A percentile compares a stretch with the other conserved stretches of the same genome.
phyloP scores from a whole-genome alignment of 1,140 invertebrate species.

The Bradysia coprophila region DNA sequence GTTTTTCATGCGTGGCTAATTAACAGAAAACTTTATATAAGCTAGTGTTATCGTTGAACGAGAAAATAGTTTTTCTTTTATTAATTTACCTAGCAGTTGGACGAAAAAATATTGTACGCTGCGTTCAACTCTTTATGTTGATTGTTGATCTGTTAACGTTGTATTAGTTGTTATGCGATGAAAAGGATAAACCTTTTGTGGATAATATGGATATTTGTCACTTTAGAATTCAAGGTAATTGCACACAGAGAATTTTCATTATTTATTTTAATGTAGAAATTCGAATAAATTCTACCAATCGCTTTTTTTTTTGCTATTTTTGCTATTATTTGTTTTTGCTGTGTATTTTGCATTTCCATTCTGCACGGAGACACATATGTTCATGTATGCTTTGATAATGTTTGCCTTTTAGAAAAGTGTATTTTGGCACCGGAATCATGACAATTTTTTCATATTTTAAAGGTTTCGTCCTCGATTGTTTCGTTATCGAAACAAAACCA shows the following conservation, averaged over 20 bases:
- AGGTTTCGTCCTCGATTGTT: background rate
- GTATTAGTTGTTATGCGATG: too few relatives aligned
- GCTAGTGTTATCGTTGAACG: background rate
- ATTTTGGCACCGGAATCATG: background rate
- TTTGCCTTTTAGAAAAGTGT: background rate
- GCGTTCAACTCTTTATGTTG: background rate
- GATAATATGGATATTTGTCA: background rate
- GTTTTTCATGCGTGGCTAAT: background rate
- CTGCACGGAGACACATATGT: too few relatives aligned
- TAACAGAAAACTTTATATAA: background rate
- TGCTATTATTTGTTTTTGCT: too few relatives aligned
- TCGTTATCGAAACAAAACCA: background rate
- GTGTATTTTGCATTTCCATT: too few relatives aligned
- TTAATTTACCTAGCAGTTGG: background rate
- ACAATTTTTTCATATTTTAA: background rate
- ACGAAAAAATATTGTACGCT: background rate
- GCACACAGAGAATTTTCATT: background rate
- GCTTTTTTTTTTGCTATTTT: too few relatives aligned
- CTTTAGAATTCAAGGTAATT: background rate
- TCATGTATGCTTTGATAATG: too few relatives aligned
- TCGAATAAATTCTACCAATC: too few relatives aligned
- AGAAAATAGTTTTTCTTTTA: background rate
- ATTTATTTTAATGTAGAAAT: too few relatives aligned
- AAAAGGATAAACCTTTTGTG: background rate
- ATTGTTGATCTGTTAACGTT: background rate